Evolutionary conservation across 2,888 invertebrate genomes (phyloP).

Genomic region (Caenorhabditis sp.): DNA sequence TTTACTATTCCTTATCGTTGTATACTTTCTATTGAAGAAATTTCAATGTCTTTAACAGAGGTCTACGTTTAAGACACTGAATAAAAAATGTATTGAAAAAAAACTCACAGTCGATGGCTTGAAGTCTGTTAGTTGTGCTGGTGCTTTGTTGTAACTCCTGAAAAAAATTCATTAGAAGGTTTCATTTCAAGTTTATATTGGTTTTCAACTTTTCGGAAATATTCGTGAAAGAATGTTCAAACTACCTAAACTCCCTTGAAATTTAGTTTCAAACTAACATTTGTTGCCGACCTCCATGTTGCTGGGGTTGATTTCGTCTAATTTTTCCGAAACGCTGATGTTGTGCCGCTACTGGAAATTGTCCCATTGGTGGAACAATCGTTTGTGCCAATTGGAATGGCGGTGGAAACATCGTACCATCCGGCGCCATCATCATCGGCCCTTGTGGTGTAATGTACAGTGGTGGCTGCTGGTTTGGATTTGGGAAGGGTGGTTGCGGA

Average conservation of each 20-base stretch:
- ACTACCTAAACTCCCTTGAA: too few relatives aligned
- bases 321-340: neutral
- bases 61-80: neutral
- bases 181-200: too few relatives aligned
- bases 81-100: neutral
- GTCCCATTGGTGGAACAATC: neutral
- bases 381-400: neutral
- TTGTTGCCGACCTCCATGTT: neutral
- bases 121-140: slow-evolving; percentile 28
- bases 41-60: neutral
- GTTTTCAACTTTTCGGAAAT: too few relatives aligned
- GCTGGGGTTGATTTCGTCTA: neutral
- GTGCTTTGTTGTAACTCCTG: neutral
- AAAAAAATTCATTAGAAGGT: too few relatives aligned
- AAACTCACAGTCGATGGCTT: slow-evolving; percentile 25
- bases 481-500: neutral
- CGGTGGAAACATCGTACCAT: neutral
- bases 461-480: neutral
- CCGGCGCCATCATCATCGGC: neutral
- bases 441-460: neutral
- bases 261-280: neutral
- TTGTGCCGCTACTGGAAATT: neutral
- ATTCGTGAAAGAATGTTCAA: too few relatives aligned
- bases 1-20: too few relatives aligned
- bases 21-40: too few relatives aligned